phyloP scores from a whole-genome alignment of 1,140 invertebrate genomes.

The Magallana ariakensis region DNA sequence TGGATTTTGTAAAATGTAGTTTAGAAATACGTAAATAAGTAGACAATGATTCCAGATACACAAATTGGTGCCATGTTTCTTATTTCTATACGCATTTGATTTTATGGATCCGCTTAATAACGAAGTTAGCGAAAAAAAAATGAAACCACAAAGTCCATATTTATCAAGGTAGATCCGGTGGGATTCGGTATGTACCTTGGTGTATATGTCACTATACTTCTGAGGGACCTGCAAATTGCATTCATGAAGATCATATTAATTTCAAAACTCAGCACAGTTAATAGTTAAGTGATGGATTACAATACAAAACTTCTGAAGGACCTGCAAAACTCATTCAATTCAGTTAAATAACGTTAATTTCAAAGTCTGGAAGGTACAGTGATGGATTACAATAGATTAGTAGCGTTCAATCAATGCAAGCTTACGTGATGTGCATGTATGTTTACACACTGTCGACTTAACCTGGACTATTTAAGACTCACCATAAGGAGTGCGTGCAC shows the following conservation, averaged over 20 bases:
- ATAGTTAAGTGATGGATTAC: background rate
- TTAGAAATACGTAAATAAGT: too few species aligned
- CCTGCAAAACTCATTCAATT: conserved; percentile 30
- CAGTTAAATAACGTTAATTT: background rate
- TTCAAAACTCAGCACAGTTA: background rate
- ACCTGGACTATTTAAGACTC: too few species aligned
- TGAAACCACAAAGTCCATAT: too few species aligned
- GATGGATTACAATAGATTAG: background rate
- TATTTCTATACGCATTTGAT: too few species aligned
- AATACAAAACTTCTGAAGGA: conserved; percentile 21
- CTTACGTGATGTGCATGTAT: too few species aligned
- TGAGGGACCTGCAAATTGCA: conserved; percentile 34
- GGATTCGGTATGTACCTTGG: conserved; percentile 39
- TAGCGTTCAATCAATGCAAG: too few species aligned
- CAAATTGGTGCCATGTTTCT: too few species aligned
- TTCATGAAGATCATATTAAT: background rate
- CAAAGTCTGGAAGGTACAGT: background rate
- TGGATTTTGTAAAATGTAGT: too few species aligned
- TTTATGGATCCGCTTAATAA: too few species aligned
- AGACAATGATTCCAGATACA: too few species aligned
- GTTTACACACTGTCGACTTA: too few species aligned
- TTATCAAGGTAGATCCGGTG: conserved; percentile 47
- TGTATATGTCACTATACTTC: conserved; percentile 40
- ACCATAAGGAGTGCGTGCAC: conserved; percentile 74
- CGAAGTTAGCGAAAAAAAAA: too few species aligned